Percentiles rank a stretch among this genome's conserved stretches.
These are phyloP conservation scores for Acrocephalus arundinaceus DNA, from an alignment of 2,113 vertebrate species.

Conservation along the genomic window DNA sequence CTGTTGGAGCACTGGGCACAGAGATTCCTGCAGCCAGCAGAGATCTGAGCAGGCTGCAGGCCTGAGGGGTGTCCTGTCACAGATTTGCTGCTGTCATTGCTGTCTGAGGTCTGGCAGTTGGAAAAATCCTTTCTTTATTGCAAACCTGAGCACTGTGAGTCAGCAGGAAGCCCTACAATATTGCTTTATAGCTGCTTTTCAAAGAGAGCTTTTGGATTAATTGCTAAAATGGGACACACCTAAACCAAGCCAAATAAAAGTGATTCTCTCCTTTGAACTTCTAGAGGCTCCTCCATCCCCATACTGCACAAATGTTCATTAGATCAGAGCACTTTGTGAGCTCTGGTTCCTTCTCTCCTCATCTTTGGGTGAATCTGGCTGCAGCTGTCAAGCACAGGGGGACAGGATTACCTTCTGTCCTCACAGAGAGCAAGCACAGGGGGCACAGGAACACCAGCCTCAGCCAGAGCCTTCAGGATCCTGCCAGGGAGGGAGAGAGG, in stretches of 20 bases:
- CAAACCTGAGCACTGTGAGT: neutral
- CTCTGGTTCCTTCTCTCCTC: neutral
- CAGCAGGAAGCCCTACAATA: neutral
- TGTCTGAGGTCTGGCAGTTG: neutral
- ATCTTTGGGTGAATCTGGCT: neutral
- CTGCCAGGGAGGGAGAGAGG: conserved; percentile 52
- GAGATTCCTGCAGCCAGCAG: neutral
- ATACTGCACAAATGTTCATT: neutral
- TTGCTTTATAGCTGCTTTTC: neutral
- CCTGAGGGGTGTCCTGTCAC: neutral
- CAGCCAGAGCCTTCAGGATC: conserved; percentile 78
- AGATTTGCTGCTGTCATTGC: neutral
- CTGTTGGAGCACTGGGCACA: neutral
- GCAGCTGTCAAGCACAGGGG: neutral
- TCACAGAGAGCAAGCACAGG: conserved; percentile 75
- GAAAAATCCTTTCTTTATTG: neutral
- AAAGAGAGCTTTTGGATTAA: neutral
- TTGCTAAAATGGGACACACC: neutral
- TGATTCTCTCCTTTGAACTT: neutral
- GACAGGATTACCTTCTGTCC: conserved; percentile 75
- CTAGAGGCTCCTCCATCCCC: neutral
- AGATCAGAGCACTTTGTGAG: neutral
- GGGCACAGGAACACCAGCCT: conserved; percentile 78
- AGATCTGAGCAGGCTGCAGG: neutral
- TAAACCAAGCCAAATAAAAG: neutral